Conservation (phyloP, 2,888 invertebrate species). For the Acleris literana region DNA sequence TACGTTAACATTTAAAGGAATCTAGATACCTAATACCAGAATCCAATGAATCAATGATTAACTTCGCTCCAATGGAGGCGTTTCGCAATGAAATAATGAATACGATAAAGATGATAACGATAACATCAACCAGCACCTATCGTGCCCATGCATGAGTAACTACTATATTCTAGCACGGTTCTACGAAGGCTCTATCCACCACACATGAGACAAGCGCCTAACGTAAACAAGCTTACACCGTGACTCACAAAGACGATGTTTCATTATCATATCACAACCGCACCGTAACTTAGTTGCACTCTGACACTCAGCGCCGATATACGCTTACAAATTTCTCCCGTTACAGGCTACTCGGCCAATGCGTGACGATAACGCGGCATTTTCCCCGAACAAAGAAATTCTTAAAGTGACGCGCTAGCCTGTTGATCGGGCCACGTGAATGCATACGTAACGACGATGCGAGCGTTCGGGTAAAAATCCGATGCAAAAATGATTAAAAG, state of each 20-base stretch:
- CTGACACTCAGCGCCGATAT: conserved; percentile 67
- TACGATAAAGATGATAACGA: conserved; percentile 18
- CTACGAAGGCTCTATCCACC: conserved; percentile 55
- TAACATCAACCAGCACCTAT: conserved; percentile 34
- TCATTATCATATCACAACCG: conserved; percentile 80
- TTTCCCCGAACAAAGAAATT: conserved; percentile 79
- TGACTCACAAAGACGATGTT: conserved; percentile 81
- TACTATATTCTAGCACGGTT: conserved; percentile 58
- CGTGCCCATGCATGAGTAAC: conserved; percentile 61
- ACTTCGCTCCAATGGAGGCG: conserved; percentile 7
- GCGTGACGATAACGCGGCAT: conserved; percentile 60
- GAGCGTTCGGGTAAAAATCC: conserved; percentile 71
- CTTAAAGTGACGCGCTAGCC: conserved; percentile 66
- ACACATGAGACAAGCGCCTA: conserved; percentile 54
- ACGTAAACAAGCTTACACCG: conserved; percentile 79
- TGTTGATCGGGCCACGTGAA: conserved; percentile 76
- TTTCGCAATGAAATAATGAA: conserved; percentile 21
- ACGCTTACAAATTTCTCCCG: conserved; percentile 46
- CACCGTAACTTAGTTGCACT: conserved; percentile 71
- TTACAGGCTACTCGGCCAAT: conserved; percentile 53
- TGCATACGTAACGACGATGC: conserved; percentile 74
- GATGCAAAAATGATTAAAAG: conserved; percentile 83
- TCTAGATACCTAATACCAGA: neutral
- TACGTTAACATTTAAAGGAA: neutral
- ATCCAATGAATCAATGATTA: conserved; percentile 17